Conservation (phyloP, 1,140 invertebrate genomes). For the Hycleus cichorii region DNA sequence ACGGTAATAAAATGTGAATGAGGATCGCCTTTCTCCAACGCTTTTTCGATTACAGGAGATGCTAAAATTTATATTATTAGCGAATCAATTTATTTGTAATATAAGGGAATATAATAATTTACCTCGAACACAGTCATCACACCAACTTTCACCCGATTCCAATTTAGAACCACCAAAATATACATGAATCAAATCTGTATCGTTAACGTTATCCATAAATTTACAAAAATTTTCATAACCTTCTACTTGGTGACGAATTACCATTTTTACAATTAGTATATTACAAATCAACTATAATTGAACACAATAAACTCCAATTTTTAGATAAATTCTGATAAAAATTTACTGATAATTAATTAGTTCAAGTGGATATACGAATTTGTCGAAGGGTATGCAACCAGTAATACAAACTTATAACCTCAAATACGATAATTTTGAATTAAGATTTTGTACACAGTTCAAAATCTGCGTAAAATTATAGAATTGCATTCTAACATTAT, state of each 20-base stretch:
- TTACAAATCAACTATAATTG: neutral
- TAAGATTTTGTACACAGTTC: too few relatives aligned
- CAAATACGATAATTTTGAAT: too few relatives aligned
- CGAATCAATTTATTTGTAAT: neutral
- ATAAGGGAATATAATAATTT: constrained; percentile 19
- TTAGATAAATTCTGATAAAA: too few relatives aligned
- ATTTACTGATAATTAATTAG: too few relatives aligned
- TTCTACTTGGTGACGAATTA: constrained; percentile 46
- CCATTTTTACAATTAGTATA: constrained; percentile 42
- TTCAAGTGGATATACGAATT: too few relatives aligned
- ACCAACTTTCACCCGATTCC: constrained; percentile 63
- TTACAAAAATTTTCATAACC: constrained; percentile 53
- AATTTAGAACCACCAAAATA: constrained; percentile 61
- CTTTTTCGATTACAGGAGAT: constrained; percentile 55
- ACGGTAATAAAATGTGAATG: constrained; percentile 56
- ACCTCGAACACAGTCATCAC: constrained; percentile 66
- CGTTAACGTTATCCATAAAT: constrained; percentile 46
- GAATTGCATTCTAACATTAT: too few relatives aligned
- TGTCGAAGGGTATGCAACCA: too few relatives aligned
- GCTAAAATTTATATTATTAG: constrained; percentile 40
- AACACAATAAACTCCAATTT: too few relatives aligned
- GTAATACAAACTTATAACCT: too few relatives aligned
- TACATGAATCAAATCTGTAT: constrained; percentile 46
- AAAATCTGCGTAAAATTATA: too few relatives aligned
- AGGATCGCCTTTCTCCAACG: constrained; percentile 46